These are phyloP conservation scores for Mesopsocus fuscifrons DNA, from an alignment of 2,888 invertebrate genomes.

Conservation along the genomic window DNA sequence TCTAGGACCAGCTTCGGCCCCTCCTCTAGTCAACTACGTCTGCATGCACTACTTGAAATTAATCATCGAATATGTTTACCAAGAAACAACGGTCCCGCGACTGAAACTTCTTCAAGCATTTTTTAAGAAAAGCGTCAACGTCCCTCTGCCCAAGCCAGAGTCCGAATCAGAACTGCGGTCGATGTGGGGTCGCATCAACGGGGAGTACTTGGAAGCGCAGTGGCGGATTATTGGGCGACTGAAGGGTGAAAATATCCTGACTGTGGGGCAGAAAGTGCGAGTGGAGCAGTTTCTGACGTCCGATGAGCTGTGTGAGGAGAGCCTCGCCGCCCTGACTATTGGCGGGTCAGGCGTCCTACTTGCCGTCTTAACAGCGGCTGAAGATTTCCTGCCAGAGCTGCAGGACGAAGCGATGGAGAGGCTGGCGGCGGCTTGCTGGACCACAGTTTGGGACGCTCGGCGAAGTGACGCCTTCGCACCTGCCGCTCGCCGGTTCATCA, in stretches of 20 bases:
- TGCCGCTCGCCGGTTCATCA: conserved; percentile 2
- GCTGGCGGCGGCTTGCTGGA: not conserved
- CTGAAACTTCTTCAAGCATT: not conserved
- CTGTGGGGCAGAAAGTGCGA: not conserved
- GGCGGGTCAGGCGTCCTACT: conserved; percentile 30
- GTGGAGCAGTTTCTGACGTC: conserved; percentile 6
- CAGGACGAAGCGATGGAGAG: conserved; percentile 13
- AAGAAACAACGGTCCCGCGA: not conserved
- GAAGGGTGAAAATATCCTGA: not conserved
- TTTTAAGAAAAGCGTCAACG: conserved; percentile 1
- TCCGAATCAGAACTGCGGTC: not conserved
- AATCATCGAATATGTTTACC: conserved; percentile 1
- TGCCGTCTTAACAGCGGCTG: conserved; percentile 26
- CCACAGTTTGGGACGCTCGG: not conserved
- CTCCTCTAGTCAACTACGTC: not conserved
- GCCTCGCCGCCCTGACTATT: conserved; percentile 26
- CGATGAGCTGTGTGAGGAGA: conserved; percentile 21
- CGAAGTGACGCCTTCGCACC: not conserved
- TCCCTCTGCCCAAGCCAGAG: not conserved
- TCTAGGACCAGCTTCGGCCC: not conserved
- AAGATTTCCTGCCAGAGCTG: conserved; percentile 22
- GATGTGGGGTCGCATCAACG: conserved; percentile 1
- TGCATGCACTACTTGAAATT: not conserved
- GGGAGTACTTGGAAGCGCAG: not conserved
- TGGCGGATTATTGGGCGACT: not conserved